Evolutionary conservation across 2,888 invertebrate species (phyloP), one percentile per base, ranked within the genome.

Genomic region (Acanthosepion esculentum): DNA sequence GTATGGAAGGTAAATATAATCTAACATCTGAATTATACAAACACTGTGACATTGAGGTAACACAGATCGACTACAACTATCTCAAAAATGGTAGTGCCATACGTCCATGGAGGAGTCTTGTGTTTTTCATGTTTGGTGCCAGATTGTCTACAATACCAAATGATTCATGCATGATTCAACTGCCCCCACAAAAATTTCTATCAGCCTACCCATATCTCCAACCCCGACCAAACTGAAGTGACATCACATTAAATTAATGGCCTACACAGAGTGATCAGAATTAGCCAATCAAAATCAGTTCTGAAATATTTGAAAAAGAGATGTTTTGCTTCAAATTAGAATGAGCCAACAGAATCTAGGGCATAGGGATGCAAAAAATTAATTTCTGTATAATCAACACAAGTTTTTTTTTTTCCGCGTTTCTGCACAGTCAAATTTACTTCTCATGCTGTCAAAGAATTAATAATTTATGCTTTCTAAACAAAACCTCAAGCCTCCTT

Each of bases 131-230:
- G n/a, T 78, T 78, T 33, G 78, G 78, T 78, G 78, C 78, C 78
- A 78, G n/a, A 78, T 33, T 78, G 78, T 78, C 78, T 78, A 78
- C 33, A 78, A 78, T 78, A 78, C 33, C 78, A n/a, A 78, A 78
- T 78, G 78, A 78, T 78, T 78, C 78, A 78, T 78, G 78, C 78
- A 78, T n/a, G n/a, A 33, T 78, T 78, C 78, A 78, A 78, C n/a
- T 33, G 12, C 33, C 78, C 78, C 78, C 78, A 23, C n/a, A 78
- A 78, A 78, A 78, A 33, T 4, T 78, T 78, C n/a, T 26, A n/a
- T 78, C 78, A 33, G 12, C n/a, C 78, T 33, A 29, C 59, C 64
- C 26, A 64, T 26, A 29, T 64, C 64, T 64, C 8, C 33, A 78
- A n/a, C 78, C 78, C n/a, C 33, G 0, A 18, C 78, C n/a, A 33